A percentile compares a stretch with the other conserved stretches of the same genome.
phyloP scores from a whole-genome alignment of 2,113 vertebrate species.

The Gallinago jamesoni region DNA sequence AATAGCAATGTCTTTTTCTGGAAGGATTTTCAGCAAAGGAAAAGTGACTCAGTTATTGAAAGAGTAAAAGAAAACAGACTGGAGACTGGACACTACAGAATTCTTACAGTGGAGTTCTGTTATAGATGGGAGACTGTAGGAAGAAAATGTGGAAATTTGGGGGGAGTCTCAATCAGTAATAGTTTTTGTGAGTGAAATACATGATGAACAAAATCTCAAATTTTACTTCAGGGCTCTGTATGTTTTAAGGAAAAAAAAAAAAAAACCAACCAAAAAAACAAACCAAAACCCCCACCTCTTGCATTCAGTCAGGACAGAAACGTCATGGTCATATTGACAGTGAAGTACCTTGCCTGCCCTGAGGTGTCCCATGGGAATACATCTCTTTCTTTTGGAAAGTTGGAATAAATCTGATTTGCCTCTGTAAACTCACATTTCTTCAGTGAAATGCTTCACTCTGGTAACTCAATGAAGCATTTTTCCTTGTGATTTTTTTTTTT shows the following conservation, averaged over 20 bases:
- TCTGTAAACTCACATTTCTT: background rate
- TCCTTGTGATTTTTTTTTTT: background rate
- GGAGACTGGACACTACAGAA: background rate
- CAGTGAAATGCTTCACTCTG: background rate
- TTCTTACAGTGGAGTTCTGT: background rate
- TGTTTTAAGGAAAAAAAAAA: background rate
- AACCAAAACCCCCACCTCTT: background rate
- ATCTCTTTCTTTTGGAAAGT: background rate
- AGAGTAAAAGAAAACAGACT: background rate
- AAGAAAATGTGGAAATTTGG: background rate
- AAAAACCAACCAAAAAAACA: background rate
- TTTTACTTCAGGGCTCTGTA: background rate
- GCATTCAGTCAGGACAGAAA: background rate
- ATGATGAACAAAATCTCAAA: background rate
- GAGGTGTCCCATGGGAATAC: background rate
- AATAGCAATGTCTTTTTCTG: background rate
- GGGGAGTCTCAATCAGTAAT: background rate
- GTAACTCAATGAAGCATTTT: background rate
- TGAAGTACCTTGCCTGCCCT: background rate
- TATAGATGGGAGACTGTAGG: background rate
- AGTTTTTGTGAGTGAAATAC: background rate
- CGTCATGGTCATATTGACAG: background rate
- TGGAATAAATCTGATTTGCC: background rate
- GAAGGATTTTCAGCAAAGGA: background rate
- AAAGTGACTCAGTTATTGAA: background rate